phyloP scores from a whole-genome alignment of 2,113 vertebrate species.

The Varanus komodoensis region DNA sequence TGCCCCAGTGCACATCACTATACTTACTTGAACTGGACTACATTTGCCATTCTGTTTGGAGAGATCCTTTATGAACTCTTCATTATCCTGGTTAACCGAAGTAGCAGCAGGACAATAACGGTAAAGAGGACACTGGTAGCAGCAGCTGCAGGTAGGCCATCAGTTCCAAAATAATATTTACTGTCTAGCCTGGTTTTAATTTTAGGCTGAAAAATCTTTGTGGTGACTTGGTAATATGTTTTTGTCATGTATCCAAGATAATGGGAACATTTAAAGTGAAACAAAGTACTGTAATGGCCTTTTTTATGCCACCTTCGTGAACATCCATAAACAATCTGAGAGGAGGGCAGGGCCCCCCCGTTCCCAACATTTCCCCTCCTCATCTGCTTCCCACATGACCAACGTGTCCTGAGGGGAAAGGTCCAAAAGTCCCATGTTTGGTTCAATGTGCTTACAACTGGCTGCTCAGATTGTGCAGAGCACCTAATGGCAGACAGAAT shows the following conservation, averaged over 20 bases:
- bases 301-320: too few relatives aligned
- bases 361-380: not conserved
- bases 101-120: not conserved
- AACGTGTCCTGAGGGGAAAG: not conserved
- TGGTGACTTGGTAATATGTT: too few relatives aligned
- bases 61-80: not conserved
- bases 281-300: too few relatives aligned
- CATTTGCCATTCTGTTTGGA: not conserved
- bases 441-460: not conserved
- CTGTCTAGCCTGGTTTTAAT: not conserved
- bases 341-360: too few relatives aligned
- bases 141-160: not conserved
- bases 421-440: not conserved
- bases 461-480: too few relatives aligned
- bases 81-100: not conserved
- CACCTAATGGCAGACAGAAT: not conserved
- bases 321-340: not conserved
- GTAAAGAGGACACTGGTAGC: too few relatives aligned
- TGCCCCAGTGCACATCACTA: not conserved
- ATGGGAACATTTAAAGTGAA: too few relatives aligned
- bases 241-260: too few relatives aligned
- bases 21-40: not conserved
- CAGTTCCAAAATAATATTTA: not conserved
- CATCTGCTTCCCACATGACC: not conserved
- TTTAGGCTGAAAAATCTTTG: not conserved